These are phyloP conservation scores for Dicaeum eximium DNA, from an alignment of 2,113 vertebrate genomes.

Conservation along the genomic window DNA sequence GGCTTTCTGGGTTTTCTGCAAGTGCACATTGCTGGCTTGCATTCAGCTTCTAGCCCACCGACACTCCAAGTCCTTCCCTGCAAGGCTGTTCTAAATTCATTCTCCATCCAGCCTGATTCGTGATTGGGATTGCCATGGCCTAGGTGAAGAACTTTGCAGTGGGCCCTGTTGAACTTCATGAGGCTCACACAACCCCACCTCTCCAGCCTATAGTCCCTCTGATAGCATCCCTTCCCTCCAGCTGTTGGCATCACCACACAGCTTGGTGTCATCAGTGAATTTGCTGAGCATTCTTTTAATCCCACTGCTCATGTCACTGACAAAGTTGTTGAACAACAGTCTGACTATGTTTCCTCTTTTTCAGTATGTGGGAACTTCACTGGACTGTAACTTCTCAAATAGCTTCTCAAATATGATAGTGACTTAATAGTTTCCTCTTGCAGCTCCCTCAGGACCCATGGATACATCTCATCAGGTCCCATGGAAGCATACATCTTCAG, in stretches of 20 bases:
- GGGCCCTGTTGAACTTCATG: neutral
- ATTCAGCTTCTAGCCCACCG: neutral
- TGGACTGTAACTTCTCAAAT: too few relatives aligned
- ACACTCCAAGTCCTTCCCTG: neutral
- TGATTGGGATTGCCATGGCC: neutral
- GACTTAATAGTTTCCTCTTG: neutral
- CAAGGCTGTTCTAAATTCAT: neutral
- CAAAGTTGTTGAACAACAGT: rapidly evolving
- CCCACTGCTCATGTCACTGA: neutral
- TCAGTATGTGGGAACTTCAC: neutral
- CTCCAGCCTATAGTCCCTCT: neutral
- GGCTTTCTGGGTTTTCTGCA: neutral
- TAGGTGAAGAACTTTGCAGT: neutral
- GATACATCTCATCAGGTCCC: neutral
- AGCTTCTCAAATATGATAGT: neutral
- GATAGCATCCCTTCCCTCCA: neutral
- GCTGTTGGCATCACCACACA: neutral
- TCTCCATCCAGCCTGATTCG: neutral
- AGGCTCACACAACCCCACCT: neutral
- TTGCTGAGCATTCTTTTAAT: neutral
- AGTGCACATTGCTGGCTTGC: neutral
- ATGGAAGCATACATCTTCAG: neutral
- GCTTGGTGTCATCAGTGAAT: neutral
- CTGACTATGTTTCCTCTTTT: neutral
- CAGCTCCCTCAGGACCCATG: neutral